Evolutionary conservation across 2,888 invertebrate species (phyloP).

Genomic region (Synanthedon formicaeformis): DNA sequence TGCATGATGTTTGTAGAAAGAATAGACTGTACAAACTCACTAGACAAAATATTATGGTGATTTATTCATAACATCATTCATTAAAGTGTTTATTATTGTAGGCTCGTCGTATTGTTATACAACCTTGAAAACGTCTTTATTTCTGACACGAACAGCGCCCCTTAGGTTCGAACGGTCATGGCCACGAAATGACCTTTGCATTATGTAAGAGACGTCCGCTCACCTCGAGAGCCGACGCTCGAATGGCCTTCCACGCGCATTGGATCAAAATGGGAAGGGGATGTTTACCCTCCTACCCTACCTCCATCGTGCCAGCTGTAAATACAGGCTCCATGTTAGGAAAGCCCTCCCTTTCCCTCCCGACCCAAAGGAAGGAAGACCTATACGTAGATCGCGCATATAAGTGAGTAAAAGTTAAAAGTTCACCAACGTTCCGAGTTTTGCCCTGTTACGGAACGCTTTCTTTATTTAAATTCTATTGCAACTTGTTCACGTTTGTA

Average conservation of each 20-base stretch:
- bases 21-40: too few relatives aligned
- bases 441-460: constrained; percentile 56
- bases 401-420: constrained; percentile 67
- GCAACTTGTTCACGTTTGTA: constrained; percentile 69
- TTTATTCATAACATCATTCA: too few relatives aligned
- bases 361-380: constrained; percentile 17
- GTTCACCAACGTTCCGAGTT: constrained; percentile 62
- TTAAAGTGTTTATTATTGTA: background rate
- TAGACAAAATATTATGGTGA: too few relatives aligned
- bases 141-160: constrained; percentile 41
- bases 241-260: constrained; percentile 47
- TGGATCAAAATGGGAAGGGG: constrained; percentile 21
- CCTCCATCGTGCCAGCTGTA: constrained; percentile 61
- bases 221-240: constrained; percentile 42
- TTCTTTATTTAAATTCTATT: constrained; percentile 69
- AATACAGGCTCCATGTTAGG: constrained; percentile 68
- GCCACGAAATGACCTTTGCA: constrained; percentile 37
- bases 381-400: constrained; percentile 30
- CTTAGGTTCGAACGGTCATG: constrained; percentile 48
- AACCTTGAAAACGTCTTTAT: constrained; percentile 51
- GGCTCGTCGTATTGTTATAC: constrained; percentile 27
- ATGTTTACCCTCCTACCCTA: constrained; percentile 55
- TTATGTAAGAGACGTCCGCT: constrained; percentile 43
- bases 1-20: too few relatives aligned
- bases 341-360: constrained; percentile 28